These are phyloP conservation scores for Orientallactaga sibirica DNA, from an alignment of 2,797 vertebrate species.

Conservation along the genomic window DNA sequence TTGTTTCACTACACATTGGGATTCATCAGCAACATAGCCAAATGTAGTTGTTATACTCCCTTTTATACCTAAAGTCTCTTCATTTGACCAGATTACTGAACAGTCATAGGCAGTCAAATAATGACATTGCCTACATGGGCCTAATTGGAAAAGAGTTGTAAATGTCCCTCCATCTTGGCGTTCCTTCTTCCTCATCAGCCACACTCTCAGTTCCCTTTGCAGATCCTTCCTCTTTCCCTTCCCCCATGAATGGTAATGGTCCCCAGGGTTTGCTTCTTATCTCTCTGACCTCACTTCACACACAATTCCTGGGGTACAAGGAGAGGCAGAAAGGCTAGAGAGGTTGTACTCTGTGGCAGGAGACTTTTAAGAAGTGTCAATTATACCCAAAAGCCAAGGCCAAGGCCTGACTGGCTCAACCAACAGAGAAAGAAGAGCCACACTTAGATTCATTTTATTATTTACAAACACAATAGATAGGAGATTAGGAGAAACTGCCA, in stretches of 20 bases:
- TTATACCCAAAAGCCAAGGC: background rate
- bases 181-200: background rate
- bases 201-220: background rate
- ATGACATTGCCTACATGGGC: background rate
- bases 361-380: background rate
- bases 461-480: background rate
- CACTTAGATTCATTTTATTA: background rate
- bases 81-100: background rate
- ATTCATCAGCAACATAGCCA: slow-evolving; percentile 34
- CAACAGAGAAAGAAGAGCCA: background rate
- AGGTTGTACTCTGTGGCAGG: background rate
- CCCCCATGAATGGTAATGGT: background rate
- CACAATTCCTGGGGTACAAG: background rate
- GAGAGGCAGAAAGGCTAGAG: background rate
- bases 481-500: background rate
- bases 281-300: background rate
- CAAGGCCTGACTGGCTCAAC: background rate
- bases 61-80: background rate
- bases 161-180: background rate
- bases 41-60: background rate
- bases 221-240: background rate
- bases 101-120: slow-evolving; percentile 40
- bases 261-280: background rate
- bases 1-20: slow-evolving; percentile 8
- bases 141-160: background rate